Percentiles rank a stretch among this genome's conserved stretches.
phyloP scores from a whole-genome alignment of 2,113 vertebrate species.

The Salvator merianae region DNA sequence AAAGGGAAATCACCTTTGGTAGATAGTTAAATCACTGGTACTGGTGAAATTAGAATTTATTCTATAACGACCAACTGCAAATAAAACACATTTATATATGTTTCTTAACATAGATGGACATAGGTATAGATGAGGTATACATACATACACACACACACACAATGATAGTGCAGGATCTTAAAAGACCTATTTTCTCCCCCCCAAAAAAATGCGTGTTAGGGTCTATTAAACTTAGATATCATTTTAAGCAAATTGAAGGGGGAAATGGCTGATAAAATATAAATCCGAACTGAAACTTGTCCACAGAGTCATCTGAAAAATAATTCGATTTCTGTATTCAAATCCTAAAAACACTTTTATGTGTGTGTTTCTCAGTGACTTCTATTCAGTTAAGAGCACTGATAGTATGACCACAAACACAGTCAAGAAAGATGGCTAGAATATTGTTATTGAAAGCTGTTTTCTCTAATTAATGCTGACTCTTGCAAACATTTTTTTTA shows the following conservation, averaged over 20 bases:
- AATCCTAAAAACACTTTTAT: background rate
- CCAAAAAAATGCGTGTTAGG: background rate
- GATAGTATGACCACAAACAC: background rate
- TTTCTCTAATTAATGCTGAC: background rate
- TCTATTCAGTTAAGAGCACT: background rate
- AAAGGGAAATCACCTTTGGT: conserved; percentile 35
- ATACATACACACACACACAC: no score
- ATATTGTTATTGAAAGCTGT: background rate
- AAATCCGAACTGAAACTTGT: conserved; percentile 16
- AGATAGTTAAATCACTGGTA: conserved; percentile 42
- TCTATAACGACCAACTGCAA: conserved; percentile 3
- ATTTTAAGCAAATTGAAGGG: conserved; percentile 54
- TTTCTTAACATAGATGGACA: no score
- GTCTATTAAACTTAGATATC: conserved; percentile 41
- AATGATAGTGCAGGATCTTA: no score
- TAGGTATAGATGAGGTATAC: no score
- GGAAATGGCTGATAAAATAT: conserved; percentile 35
- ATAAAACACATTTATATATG: background rate
- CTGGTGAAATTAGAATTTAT: background rate
- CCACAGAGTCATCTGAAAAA: background rate
- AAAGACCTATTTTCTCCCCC: background rate
- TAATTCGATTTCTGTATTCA: background rate
- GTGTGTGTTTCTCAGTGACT: background rate
- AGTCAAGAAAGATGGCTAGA: background rate
- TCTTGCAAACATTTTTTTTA: background rate